Evolutionary conservation across 2,888 invertebrate species (phyloP).

Genomic region (Ametastegia equiseti): DNA sequence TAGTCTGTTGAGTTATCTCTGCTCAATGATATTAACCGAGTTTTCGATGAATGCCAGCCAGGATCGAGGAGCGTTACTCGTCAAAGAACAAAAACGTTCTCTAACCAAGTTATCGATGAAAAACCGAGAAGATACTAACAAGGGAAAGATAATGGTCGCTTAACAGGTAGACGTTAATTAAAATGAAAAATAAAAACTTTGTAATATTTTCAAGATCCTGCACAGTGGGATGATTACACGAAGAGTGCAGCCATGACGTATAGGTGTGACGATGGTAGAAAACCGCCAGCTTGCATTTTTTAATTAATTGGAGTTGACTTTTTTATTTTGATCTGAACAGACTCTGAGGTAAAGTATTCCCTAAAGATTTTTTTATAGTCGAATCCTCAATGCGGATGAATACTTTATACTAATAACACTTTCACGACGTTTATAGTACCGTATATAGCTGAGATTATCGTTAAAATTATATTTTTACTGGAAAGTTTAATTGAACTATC

Average conservation of each 20-base stretch:
- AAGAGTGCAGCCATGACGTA: background rate
- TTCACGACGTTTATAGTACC: background rate
- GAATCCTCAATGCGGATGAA: conserved; percentile 11
- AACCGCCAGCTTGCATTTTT: background rate
- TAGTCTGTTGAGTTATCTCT: background rate
- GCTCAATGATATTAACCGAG: background rate
- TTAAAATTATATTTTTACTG: background rate
- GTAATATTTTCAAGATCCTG: background rate
- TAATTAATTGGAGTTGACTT: conserved; percentile 1
- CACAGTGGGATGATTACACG: background rate
- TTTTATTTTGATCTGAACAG: background rate
- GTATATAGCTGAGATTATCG: conserved; percentile 11
- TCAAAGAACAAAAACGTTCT: background rate
- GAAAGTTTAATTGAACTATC: conserved; percentile 33
- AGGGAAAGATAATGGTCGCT: background rate
- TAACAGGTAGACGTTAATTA: background rate
- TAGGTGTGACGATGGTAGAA: background rate
- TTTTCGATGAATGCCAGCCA: background rate
- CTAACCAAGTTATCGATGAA: background rate
- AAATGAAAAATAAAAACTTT: background rate
- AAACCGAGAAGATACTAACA: background rate
- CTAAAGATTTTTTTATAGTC: conserved; percentile 23
- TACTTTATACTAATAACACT: conserved; percentile 36
- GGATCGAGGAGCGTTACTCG: background rate
- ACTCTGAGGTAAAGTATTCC: conserved; percentile 15